Conservation (phyloP, 2,113 vertebrate genomes). For the Chionis minor region DNA sequence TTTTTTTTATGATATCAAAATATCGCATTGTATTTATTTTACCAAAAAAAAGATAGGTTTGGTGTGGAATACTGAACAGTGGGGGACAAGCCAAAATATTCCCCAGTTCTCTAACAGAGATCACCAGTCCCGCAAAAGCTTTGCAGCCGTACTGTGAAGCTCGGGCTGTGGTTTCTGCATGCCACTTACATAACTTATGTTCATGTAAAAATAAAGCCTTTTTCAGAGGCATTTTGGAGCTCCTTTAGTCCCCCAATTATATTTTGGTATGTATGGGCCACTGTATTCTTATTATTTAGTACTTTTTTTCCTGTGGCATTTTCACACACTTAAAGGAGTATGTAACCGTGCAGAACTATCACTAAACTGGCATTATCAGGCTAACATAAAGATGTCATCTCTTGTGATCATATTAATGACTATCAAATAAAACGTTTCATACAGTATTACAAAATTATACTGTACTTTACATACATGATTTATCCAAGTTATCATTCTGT, state of each 20-base stretch:
- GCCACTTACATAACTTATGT: fast-evolving
- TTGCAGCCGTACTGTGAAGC: background rate
- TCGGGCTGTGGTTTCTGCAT: background rate
- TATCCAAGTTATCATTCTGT: background rate
- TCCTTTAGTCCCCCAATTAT: background rate
- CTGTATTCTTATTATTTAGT: background rate
- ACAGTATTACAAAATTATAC: background rate
- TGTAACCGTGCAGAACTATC: background rate
- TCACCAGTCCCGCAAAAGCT: background rate
- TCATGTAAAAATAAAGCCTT: background rate
- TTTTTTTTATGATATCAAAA: background rate
- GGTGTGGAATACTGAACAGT: background rate
- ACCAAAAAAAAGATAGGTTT: background rate
- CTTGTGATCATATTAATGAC: background rate
- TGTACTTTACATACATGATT: background rate
- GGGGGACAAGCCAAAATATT: background rate
- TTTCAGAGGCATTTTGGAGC: background rate
- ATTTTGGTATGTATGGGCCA: background rate
- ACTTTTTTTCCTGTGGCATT: background rate
- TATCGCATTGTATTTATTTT: background rate
- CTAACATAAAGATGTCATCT: background rate
- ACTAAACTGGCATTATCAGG: background rate
- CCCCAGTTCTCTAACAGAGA: background rate
- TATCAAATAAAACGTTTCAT: background rate
- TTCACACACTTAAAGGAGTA: background rate